These are phyloP conservation scores for Xestia rhomboidea DNA, from an alignment of 2,888 invertebrate genomes.

Conservation along the genomic window DNA sequence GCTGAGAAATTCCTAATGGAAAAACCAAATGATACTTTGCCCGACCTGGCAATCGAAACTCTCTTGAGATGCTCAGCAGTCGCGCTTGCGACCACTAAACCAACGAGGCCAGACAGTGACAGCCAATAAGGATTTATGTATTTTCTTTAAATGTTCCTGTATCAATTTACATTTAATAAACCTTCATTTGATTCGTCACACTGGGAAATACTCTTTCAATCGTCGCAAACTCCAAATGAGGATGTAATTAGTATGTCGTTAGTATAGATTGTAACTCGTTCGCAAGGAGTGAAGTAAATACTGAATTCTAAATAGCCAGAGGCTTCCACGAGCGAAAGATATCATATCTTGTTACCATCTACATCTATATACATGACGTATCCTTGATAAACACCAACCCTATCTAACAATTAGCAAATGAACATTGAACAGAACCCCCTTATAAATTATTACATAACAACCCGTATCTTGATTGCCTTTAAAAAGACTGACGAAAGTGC, in stretches of 20 bases:
- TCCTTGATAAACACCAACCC: slow-evolving; percentile 13
- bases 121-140: neutral
- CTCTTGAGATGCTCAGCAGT: neutral
- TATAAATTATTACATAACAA: slow-evolving; percentile 43
- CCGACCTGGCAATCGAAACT: neutral
- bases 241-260: no score
- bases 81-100: neutral
- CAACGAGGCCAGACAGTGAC: neutral
- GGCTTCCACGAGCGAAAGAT: neutral
- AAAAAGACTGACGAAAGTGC: neutral
- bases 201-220: neutral
- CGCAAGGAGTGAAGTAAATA: neutral
- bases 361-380: neutral
- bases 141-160: neutral
- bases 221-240: neutral
- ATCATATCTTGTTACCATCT: neutral
- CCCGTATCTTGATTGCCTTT: neutral
- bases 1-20: neutral
- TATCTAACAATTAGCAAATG: slow-evolving; percentile 37
- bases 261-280: no score
- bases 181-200: neutral
- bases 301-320: neutral
- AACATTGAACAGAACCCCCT: slow-evolving; percentile 33
- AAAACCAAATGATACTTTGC: neutral
- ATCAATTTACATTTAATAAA: neutral